These are phyloP conservation scores for Phoebastria nigripes DNA, from an alignment of 2,797 vertebrate genomes.

Conservation along the genomic window DNA sequence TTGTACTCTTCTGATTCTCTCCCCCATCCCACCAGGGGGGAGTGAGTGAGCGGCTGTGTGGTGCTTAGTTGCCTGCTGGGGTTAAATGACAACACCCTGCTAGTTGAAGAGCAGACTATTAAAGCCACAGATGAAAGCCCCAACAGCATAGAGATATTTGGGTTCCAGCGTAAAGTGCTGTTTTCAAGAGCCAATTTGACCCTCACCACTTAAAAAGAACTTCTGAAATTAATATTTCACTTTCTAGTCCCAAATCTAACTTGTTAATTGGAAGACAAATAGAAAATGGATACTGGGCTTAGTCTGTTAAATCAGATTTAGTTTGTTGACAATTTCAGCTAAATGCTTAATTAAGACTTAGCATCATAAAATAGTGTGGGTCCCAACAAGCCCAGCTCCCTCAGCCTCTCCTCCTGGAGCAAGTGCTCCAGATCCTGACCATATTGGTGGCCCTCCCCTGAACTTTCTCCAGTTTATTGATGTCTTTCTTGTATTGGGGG, in stretches of 20 bases:
- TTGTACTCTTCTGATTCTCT: too few species aligned
- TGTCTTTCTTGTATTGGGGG: not conserved
- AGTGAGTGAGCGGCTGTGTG: too few species aligned
- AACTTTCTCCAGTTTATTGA: not conserved
- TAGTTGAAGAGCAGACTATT: not conserved
- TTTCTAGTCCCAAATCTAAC: not conserved
- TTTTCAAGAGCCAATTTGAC: not conserved
- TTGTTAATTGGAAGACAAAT: not conserved
- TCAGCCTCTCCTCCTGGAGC: not conserved
- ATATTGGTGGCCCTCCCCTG: not conserved
- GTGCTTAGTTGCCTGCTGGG: too few species aligned
- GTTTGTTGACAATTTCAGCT: not conserved
- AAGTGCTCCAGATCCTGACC: not conserved
- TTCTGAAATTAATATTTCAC: not conserved
- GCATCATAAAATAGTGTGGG: not conserved
- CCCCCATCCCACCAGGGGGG: too few species aligned
- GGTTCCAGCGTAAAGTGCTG: not conserved
- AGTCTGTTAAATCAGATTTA: not conserved
- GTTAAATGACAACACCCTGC: too few species aligned
- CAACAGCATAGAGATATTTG: not conserved
- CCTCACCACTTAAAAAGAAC: not conserved
- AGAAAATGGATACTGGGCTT: not conserved
- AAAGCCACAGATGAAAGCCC: not conserved
- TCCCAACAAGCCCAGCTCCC: not conserved
- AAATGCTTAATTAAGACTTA: not conserved